These are phyloP conservation scores for Parasteatoda tepidariorum DNA, from an alignment of 1,140 invertebrate genomes.

Conservation along the genomic window DNA sequence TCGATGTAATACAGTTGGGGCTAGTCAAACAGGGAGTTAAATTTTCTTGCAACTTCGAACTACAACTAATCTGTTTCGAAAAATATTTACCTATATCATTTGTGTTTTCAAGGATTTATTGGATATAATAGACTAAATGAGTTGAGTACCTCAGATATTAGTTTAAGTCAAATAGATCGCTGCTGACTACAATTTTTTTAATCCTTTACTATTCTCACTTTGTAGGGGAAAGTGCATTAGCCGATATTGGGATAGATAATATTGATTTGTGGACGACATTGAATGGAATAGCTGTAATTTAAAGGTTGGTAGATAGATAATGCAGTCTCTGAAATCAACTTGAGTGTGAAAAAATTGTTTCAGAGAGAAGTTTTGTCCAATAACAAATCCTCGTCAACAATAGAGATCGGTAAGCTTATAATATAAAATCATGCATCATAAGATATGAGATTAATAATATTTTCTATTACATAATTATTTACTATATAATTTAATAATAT, in stretches of 20 bases:
- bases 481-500: too few species aligned
- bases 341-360: too few species aligned
- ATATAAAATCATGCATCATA: too few species aligned
- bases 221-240: background rate
- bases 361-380: too few species aligned
- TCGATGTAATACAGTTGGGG: conserved; percentile 16
- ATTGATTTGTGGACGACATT: background rate
- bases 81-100: conserved; percentile 15
- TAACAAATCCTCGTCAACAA: too few species aligned
- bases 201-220: background rate
- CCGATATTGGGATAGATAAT: background rate
- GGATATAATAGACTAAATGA: conserved; percentile 10
- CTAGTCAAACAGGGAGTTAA: conserved; percentile 35
- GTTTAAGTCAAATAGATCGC: background rate
- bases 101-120: background rate
- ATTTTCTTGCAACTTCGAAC: conserved; percentile 35
- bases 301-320: too few species aligned
- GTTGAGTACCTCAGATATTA: background rate
- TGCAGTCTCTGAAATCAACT: too few species aligned
- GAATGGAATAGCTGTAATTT: background rate
- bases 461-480: too few species aligned
- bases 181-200: background rate
- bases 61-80: conserved; percentile 23
- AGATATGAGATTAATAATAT: too few species aligned
- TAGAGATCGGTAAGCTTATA: too few species aligned